Base-by-base conservation (phyloP, 37 sponge, comb jelly and placozoan species). In the Hormiphora californensis region DNA sequence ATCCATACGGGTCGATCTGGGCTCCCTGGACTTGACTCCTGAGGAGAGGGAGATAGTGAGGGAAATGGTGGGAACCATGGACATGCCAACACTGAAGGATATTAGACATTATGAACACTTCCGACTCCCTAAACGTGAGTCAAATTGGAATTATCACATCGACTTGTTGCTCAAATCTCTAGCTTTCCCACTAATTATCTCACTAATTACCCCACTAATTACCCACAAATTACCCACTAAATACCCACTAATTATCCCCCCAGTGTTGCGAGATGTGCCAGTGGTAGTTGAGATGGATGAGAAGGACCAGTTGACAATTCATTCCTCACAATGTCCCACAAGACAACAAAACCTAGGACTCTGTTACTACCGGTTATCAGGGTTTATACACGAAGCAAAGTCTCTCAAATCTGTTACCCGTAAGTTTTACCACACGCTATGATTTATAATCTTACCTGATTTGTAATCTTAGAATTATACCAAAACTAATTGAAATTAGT, bases 331-430 rank as follows among this genome's bases (percentile, higher is more conserved):
- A 46, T 73, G 81, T 33, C 81, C 81, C 23, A 73, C 81, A 25
- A 1, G 81, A 3, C 7, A 73, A 73, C 81, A 73, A 46, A 73
- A 73, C 81, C 81, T 73, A 21, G 43, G 81, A 43, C 25, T 73
- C 3, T 73, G 81, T 28, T 73, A 73, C 46, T 73, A 73, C 46
- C 81, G 81, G 41, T 28, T 73, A 27, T 73, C 81, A 4, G 81
- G 81, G 12, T 73, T 73, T 3, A 73, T 73, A 39, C 81, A 73
- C 46, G 81, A 73, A 19, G 81, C 81, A 1, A 40, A 27, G 25
- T 43, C 40, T n/a, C 81, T 73, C 9, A 73, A 39, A 73, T 46
- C 81, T 40, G 27, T 73, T 40, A 21, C 40, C 25, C 40, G 81
- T 73, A 41, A n/a, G 81, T 73, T 27, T 46, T 46, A 12, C 8